These are phyloP conservation scores for Drosophila pandora DNA, from an alignment of 1,140 invertebrate genomes.

Conservation along the genomic window DNA sequence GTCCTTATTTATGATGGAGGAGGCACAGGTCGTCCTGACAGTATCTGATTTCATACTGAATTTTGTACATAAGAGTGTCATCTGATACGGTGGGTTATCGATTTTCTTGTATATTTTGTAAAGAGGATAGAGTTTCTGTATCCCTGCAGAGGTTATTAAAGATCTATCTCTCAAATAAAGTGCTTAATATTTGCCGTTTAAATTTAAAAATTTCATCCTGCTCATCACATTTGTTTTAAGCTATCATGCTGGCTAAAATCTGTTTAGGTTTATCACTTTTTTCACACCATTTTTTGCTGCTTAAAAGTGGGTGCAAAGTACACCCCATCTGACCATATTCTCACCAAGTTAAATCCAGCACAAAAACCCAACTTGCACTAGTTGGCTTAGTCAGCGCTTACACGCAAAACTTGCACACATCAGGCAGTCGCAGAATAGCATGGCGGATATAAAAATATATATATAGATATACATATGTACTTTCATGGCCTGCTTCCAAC, in stretches of 20 bases:
- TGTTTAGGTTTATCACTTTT: conserved; percentile 23
- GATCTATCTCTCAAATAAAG: too few species aligned
- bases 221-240: neutral
- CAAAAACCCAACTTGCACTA: conserved; percentile 21
- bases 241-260: conserved; percentile 16
- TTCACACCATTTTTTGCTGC: conserved; percentile 15
- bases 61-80: neutral
- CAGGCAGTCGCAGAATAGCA: conserved; percentile 15
- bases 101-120: neutral
- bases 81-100: neutral
- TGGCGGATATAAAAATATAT: conserved; percentile 2
- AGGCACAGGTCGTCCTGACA: neutral
- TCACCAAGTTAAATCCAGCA: conserved; percentile 6
- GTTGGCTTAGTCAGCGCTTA: conserved; percentile 57
- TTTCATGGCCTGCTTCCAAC: conserved; percentile 56
- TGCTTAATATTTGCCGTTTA: too few species aligned
- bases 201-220: too few species aligned
- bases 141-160: too few species aligned
- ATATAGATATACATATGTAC: neutral
- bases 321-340: neutral
- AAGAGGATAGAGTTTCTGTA: too few species aligned
- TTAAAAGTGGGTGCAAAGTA: conserved; percentile 5
- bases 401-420: conserved; percentile 45
- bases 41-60: conserved; percentile 13
- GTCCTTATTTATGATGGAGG: neutral